These are phyloP conservation scores for Coenobita brevimanus DNA, from an alignment of 1,140 invertebrate genomes.

Conservation along the genomic window DNA sequence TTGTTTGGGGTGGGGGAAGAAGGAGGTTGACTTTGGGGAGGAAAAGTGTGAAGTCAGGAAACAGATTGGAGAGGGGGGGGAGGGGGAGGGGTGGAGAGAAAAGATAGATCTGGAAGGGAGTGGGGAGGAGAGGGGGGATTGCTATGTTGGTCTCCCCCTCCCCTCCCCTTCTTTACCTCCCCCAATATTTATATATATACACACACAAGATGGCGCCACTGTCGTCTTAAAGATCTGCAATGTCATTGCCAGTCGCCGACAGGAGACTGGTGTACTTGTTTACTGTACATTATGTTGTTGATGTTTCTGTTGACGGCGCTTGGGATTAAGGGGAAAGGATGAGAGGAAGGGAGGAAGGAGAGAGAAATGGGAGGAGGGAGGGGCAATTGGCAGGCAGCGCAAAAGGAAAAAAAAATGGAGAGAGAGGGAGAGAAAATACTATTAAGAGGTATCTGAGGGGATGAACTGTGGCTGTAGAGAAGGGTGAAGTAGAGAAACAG, in stretches of 20 bases:
- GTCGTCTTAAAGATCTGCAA: too few relatives aligned
- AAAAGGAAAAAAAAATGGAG: background rate
- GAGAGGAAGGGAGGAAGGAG: background rate
- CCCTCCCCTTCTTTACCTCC: too few relatives aligned
- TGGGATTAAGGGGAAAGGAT: background rate
- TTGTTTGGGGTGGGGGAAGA: background rate
- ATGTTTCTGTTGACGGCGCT: background rate
- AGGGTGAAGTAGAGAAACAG: background rate
- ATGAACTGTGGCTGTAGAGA: background rate
- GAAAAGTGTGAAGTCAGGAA: background rate
- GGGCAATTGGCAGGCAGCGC: slow-evolving; percentile 67
- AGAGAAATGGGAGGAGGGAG: background rate
- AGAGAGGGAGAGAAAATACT: slow-evolving; percentile 6
- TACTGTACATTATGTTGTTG: background rate
- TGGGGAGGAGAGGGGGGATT: background rate
- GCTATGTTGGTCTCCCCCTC: too few relatives aligned
- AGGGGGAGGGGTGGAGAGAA: background rate
- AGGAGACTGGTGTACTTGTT: too few relatives aligned
- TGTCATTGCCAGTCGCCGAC: too few relatives aligned
- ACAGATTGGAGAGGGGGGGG: background rate
- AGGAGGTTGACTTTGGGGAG: background rate
- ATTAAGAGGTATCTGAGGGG: background rate
- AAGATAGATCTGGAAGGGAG: background rate
- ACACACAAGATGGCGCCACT: too few relatives aligned
- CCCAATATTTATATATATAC: too few relatives aligned